Base-by-base conservation (phyloP, 2,888 invertebrate species). In the Tipula unca region DNA sequence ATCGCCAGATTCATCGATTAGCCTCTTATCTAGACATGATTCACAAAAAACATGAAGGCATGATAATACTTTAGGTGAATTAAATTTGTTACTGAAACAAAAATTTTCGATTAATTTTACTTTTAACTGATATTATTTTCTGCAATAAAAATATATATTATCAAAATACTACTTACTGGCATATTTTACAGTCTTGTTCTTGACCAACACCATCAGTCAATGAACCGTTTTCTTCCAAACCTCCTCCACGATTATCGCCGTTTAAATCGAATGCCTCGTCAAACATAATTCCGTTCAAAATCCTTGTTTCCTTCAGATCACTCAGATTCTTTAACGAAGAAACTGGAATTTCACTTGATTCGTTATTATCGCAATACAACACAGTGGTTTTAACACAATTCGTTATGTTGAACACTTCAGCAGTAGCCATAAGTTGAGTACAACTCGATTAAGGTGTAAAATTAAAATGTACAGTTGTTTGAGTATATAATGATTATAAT, bases 21-120 rank as follows among this genome's bases (percentile, higher is more conserved):
- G 92, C 89, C 95, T 92, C 90, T 96, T 96, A 89, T 95, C 95
- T 89, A 99, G 93, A 91, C 98, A 99, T 88, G 94, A 93, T 92
- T 97, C 96, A 92, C 98, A 99, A 92, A 97, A 98, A 85, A 97
- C 97, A 92, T 99, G 98, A 90, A 99, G 94, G 91, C 98, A 99
- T 88, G 96, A 95, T 89, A 99, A 93, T 87, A 98, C 95, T 88
- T 97, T 94, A 86, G 98, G 98, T 90, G 94, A 94, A 90, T 94
- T 94, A 89, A 96, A 92, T 88, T 95, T 95, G 90, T 94, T 94
- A 89, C 94, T 95, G 89, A 87, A 93, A 91, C n/a, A 85, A 42
- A 82, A 69, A 25, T 25, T 10, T 25, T 10, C 1, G 25, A 25
- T 25, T 69, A 69, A 85, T 17, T 14, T 32, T 32, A 32, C 32